Percentiles rank a stretch among this genome's conserved stretches.
These are phyloP conservation scores for Meloidogyne floridensis DNA, from an alignment of 1,140 invertebrate genomes.

Conservation along the genomic window DNA sequence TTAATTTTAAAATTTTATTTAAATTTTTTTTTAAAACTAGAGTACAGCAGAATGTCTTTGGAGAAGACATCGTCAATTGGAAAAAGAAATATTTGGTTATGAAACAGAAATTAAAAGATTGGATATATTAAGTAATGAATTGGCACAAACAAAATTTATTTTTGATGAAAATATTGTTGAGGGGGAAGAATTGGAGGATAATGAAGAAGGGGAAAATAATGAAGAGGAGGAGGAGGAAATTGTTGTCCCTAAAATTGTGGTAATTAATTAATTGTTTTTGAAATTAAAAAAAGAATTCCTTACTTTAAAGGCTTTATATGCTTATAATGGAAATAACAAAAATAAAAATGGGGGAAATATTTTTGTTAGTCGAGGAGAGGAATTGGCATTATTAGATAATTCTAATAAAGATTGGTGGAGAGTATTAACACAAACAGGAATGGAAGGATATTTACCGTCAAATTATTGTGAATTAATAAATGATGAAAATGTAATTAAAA, in stretches of 20 bases:
- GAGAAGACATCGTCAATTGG: slow-evolving; percentile 78
- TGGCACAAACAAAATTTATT: slow-evolving; percentile 73
- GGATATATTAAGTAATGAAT: slow-evolving; percentile 80
- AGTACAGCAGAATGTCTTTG: slow-evolving; percentile 74
- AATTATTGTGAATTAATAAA: slow-evolving; percentile 91
- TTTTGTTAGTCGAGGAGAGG: slow-evolving; percentile 84
- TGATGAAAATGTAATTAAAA: slow-evolving; percentile 72
- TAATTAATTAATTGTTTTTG: not conserved
- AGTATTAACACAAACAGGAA: slow-evolving; percentile 82
- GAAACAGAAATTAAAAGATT: slow-evolving; percentile 83
- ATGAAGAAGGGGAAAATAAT: slow-evolving; percentile 59
- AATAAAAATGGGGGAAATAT: slow-evolving; percentile 70
- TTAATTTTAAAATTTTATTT: not conserved
- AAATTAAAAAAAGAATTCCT: not conserved
- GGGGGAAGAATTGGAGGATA: slow-evolving; percentile 50
- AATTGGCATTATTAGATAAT: slow-evolving; percentile 88
- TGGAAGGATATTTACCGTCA: slow-evolving; percentile 92
- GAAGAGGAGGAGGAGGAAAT: slow-evolving; percentile 73
- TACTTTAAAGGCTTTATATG: slow-evolving; percentile 73
- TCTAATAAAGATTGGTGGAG: slow-evolving; percentile 99
- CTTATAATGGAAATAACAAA: slow-evolving; percentile 78
- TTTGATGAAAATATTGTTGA: slow-evolving; percentile 72
- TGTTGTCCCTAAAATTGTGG: slow-evolving; percentile 80
- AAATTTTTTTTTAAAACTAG: slow-evolving; percentile 1
- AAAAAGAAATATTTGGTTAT: slow-evolving; percentile 88